phyloP scores from a whole-genome alignment of 2,113 vertebrate genomes.

The Alaudala cheleensis region DNA sequence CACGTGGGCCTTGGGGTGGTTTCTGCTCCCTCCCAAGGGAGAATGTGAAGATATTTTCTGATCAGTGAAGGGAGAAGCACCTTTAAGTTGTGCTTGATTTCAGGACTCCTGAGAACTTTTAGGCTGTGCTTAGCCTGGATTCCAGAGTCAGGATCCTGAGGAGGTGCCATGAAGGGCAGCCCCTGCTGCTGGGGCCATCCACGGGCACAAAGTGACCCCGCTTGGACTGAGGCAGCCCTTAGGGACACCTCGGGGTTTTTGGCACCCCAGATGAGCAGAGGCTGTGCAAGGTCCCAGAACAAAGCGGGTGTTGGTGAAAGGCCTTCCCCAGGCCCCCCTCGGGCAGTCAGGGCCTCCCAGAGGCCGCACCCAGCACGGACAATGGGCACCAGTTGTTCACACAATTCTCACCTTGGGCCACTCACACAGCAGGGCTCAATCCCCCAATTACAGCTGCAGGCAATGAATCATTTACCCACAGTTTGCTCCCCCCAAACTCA shows the following conservation, averaged over 20 bases:
- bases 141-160: not conserved
- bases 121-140: not conserved
- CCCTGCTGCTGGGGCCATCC: not conserved
- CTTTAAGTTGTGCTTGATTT: no score
- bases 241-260: rapidly evolving
- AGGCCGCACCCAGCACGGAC: not conserved
- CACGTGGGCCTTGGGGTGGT: rapidly evolving
- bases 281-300: not conserved
- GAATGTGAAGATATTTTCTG: not conserved
- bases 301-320: not conserved
- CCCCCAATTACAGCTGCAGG: not conserved
- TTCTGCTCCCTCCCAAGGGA: not conserved
- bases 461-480: not conserved
- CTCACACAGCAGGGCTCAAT: not conserved
- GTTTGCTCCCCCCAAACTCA: not conserved
- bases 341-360: not conserved
- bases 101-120: not conserved
- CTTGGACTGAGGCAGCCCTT: not conserved
- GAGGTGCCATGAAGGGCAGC: not conserved
- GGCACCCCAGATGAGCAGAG: not conserved
- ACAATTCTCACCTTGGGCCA: not conserved
- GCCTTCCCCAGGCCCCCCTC: not conserved
- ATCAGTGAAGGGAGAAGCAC: not conserved
- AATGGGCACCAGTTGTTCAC: not conserved
- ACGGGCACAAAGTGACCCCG: not conserved